Conservation (phyloP, 2,797 vertebrate species). For the Thaleichthys pacificus region DNA sequence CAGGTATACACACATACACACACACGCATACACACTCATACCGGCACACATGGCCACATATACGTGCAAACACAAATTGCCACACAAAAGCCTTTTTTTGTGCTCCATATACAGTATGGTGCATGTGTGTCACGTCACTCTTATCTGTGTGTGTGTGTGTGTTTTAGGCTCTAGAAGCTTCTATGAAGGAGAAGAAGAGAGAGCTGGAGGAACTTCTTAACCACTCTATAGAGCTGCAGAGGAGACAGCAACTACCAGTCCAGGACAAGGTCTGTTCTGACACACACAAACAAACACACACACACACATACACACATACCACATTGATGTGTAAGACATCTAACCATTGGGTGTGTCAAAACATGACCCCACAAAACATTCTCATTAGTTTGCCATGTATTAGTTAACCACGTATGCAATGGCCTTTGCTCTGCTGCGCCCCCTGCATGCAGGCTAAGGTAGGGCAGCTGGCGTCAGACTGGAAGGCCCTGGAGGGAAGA, state of each 20-base stretch:
- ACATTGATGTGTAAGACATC: too few relatives aligned
- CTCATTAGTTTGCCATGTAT: background rate
- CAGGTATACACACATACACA: background rate
- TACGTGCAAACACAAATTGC: background rate
- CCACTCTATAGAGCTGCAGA: conserved; percentile 77
- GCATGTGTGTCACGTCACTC: too few relatives aligned
- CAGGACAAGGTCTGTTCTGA: conserved; percentile 74
- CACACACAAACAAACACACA: background rate
- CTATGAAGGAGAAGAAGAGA: conserved; percentile 75
- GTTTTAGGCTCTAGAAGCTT: conserved; percentile 67
- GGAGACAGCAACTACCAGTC: conserved; percentile 73
- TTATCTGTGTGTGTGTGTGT: conserved; percentile 1
- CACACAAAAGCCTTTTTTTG: background rate
- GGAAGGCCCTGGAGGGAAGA: conserved; percentile 74
- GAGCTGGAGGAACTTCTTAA: conserved; percentile 77
- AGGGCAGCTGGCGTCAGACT: conserved; percentile 77
- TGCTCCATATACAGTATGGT: too few relatives aligned
- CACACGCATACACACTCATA: background rate
- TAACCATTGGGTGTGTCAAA: background rate
- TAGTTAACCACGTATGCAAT: background rate
- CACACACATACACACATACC: too few relatives aligned
- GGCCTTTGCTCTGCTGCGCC: background rate
- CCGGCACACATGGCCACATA: background rate
- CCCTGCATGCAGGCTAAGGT: conserved; percentile 67
- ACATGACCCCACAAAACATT: background rate